Percentiles rank a stretch among this genome's conserved stretches.
Conservation (phyloP, 1,140 invertebrate genomes). For the Orius insidiosus region DNA sequence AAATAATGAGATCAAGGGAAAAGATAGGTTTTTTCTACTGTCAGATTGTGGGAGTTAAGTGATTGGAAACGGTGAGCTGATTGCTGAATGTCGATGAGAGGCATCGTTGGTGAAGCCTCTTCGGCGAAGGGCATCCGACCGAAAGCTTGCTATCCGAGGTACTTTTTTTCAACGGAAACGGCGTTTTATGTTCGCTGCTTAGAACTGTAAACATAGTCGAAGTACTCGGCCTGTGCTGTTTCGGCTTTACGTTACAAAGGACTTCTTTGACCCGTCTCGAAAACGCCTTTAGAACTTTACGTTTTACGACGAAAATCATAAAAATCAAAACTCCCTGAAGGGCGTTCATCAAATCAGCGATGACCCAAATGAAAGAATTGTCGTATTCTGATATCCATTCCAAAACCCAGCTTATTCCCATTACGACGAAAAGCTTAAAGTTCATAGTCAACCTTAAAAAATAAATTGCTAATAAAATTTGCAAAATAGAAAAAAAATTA, state of each 20-base stretch:
- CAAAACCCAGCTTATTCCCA: conserved; percentile 54
- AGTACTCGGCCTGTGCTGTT: not conserved
- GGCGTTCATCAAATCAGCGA: conserved; percentile 38
- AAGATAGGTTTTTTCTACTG: no score
- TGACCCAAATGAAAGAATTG: conserved; percentile 38
- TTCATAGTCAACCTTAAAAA: conserved; percentile 29
- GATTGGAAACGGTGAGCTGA: no score
- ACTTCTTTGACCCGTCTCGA: conserved; percentile 3
- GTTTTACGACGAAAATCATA: conserved; percentile 50
- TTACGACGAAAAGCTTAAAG: conserved; percentile 49
- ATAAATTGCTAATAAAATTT: not conserved
- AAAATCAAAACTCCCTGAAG: conserved; percentile 49
- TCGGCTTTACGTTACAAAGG: not conserved
- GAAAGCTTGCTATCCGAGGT: conserved; percentile 8
- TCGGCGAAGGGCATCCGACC: no score
- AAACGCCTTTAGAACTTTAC: conserved; percentile 18
- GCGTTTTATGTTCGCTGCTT: no score
- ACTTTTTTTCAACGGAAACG: conserved; percentile 4
- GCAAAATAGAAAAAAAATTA: conserved; percentile 24
- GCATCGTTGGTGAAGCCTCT: no score
- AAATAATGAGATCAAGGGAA: no score
- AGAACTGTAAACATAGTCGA: not conserved
- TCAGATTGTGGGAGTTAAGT: no score
- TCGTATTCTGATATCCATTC: conserved; percentile 42
- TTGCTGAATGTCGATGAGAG: no score